phyloP scores from a whole-genome alignment of 2,113 vertebrate species.

The Chionomys nivalis region DNA sequence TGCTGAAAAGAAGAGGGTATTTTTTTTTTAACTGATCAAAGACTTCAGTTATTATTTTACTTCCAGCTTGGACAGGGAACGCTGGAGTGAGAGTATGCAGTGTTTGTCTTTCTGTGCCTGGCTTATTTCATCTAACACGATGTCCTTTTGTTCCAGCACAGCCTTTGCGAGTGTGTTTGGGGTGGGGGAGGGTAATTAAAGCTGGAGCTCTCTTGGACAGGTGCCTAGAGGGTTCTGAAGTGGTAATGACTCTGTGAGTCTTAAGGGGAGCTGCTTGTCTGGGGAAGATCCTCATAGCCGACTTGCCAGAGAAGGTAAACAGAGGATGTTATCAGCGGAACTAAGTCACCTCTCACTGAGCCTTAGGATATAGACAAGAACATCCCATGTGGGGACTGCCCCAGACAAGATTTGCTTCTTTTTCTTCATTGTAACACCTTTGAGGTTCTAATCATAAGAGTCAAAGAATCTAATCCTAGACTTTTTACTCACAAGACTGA shows the following conservation, averaged over 20 bases:
- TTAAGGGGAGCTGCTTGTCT: neutral
- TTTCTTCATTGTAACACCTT: neutral
- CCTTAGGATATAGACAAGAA: neutral
- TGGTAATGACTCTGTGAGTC: neutral
- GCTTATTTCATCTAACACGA: neutral
- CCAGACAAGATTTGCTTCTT: neutral
- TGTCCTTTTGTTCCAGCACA: neutral
- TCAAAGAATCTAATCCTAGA: neutral
- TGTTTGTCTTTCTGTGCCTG: neutral
- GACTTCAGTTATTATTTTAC: constrained; percentile 39
- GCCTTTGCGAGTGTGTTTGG: neutral
- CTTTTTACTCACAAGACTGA: neutral
- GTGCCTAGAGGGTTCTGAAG: neutral
- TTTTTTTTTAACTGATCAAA: constrained; percentile 49
- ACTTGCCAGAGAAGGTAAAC: neutral
- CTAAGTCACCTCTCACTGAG: neutral
- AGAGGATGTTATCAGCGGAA: neutral
- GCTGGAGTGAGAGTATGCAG: neutral
- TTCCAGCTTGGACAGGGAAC: neutral
- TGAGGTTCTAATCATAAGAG: neutral
- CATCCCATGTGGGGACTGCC: neutral
- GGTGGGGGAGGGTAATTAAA: neutral
- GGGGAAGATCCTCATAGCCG: neutral
- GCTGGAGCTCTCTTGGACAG: neutral
- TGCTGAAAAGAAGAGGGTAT: neutral